These are phyloP conservation scores for Drosophila diplacantha DNA, from an alignment of 2,888 invertebrate species.

Conservation along the genomic window DNA sequence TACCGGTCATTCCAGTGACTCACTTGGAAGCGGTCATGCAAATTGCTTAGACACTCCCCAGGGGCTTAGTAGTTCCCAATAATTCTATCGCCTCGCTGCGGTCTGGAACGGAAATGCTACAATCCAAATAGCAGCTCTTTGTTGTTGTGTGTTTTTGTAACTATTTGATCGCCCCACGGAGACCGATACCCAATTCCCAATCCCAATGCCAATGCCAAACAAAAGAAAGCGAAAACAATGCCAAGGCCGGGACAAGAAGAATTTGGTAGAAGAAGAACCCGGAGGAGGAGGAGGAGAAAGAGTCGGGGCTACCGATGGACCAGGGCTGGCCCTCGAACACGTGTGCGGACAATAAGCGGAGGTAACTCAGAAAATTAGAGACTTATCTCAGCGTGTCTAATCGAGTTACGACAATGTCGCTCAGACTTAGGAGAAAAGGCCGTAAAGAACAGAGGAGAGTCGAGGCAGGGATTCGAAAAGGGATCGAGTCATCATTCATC, in stretches of 20 bases:
- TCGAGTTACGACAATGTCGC: conserved; percentile 69
- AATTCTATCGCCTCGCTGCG: conserved; percentile 12
- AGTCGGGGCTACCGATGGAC: conserved; percentile 45
- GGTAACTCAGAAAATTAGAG: conserved; percentile 64
- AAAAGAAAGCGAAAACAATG: conserved; percentile 70
- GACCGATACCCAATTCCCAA: background rate
- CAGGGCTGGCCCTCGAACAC: conserved; percentile 63
- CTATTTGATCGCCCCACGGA: conserved; percentile 32
- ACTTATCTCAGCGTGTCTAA: conserved; percentile 66
- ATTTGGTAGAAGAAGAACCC: conserved; percentile 22
- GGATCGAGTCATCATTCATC: conserved; percentile 62
- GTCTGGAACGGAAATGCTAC: conserved; percentile 30
- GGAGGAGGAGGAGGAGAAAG: conserved; percentile 22
- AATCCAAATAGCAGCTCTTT: background rate
- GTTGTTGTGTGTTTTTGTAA: conserved; percentile 37
- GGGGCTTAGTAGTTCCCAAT: background rate
- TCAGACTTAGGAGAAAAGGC: conserved; percentile 42
- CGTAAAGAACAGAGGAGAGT: conserved; percentile 21
- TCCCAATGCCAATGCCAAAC: conserved; percentile 26
- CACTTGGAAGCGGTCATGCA: conserved; percentile 28
- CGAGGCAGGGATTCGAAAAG: conserved; percentile 36
- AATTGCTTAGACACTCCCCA: conserved; percentile 41
- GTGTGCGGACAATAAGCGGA: conserved; percentile 72
- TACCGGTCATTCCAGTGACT: conserved; percentile 11
- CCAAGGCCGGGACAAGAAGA: conserved; percentile 54